A percentile compares a stretch with the other conserved stretches of the same genome.
These are phyloP conservation scores for Sterna hirundo DNA, from an alignment of 2,113 vertebrate genomes.

Conservation along the genomic window DNA sequence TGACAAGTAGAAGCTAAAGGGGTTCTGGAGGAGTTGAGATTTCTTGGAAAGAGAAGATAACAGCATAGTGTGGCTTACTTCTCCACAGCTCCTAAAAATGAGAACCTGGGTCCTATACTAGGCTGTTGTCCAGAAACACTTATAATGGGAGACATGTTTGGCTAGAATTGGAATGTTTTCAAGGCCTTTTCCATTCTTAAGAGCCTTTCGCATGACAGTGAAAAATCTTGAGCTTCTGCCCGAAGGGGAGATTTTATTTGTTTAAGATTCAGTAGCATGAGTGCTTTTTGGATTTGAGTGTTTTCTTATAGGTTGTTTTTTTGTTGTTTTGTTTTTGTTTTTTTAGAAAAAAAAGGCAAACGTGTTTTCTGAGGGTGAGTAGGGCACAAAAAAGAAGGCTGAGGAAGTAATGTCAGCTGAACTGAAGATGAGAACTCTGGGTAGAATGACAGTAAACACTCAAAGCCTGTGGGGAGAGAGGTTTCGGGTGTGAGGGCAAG, in stretches of 20 bases:
- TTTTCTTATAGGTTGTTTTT: too few relatives aligned
- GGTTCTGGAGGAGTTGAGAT: neutral
- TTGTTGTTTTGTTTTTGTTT: neutral
- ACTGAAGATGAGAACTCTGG: neutral
- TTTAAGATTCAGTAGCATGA: neutral
- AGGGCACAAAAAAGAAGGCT: neutral
- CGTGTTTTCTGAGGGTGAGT: rapidly evolving
- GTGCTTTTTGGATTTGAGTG: neutral
- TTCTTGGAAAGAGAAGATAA: neutral
- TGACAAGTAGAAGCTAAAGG: neutral
- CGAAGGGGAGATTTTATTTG: neutral
- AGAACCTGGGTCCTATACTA: neutral
- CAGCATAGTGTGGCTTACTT: neutral
- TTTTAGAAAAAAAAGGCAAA: neutral
- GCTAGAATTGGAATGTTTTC: neutral
- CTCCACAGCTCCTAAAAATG: neutral
- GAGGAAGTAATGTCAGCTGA: neutral
- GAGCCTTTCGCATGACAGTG: neutral
- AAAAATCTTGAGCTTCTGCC: neutral
- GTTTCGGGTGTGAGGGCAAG: neutral
- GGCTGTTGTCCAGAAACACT: neutral
- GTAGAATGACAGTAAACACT: neutral
- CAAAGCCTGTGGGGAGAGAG: neutral
- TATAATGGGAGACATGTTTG: neutral
- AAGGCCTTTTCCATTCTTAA: neutral